Evolutionary conservation across 2,113 vertebrate species (phyloP).

Genomic region (Myotis lucifugus): DNA sequence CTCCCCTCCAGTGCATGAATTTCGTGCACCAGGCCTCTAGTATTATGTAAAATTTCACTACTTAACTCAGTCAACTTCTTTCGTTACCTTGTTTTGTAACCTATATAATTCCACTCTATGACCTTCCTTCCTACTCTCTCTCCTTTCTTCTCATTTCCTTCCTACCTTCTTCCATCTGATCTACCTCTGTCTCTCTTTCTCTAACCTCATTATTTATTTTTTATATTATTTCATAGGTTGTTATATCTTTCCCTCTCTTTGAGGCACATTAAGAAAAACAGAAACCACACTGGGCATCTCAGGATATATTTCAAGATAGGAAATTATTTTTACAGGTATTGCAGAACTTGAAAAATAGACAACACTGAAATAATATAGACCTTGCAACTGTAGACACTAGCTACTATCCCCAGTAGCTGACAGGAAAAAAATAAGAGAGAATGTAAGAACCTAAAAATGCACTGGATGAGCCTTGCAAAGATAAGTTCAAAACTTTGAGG

Average conservation of each 20-base stretch:
- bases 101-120: background rate
- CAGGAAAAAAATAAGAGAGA: background rate
- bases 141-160: background rate
- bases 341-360: background rate
- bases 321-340: background rate
- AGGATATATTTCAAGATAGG: background rate
- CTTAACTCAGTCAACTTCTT: background rate
- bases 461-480: background rate
- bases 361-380: background rate
- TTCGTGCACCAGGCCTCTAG: too few species aligned
- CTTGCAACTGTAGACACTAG: background rate
- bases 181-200: background rate
- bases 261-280: background rate
- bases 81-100: background rate
- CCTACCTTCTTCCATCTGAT: background rate
- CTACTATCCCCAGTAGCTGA: background rate
- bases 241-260: background rate
- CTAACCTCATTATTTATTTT: background rate
- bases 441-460: background rate
- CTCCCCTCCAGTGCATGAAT: too few species aligned
- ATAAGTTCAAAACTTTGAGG: background rate
- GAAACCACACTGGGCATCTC: background rate
- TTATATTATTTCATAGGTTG: background rate
- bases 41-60: background rate
- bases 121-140: background rate